Evolutionary conservation across 2,888 invertebrate species (phyloP).

Genomic region (Dynastes hyllus): DNA sequence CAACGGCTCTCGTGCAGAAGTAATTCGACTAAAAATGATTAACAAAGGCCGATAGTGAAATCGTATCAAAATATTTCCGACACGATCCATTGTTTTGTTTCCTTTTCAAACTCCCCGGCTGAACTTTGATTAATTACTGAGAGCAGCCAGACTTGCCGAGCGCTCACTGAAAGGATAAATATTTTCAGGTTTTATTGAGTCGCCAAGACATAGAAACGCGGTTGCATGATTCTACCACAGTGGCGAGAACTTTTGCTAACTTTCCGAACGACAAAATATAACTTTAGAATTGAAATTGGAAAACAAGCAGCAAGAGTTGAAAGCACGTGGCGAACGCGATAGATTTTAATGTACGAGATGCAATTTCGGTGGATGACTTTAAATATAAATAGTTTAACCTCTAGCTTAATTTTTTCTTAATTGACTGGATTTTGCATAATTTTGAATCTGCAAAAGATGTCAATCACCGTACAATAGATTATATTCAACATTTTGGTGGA

Average conservation of each 20-base stretch:
- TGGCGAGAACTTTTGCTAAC: conserved; percentile 37
- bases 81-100: conserved; percentile 56
- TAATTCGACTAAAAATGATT: conserved; percentile 53
- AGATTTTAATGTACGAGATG: too few species aligned
- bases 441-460: too few species aligned
- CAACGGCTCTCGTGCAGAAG: conserved; percentile 42
- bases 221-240: conserved; percentile 34
- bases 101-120: conserved; percentile 56
- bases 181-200: conserved; percentile 50
- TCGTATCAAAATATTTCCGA: conserved; percentile 56
- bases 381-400: background rate
- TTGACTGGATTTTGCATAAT: too few species aligned
- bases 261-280: conserved; percentile 31
- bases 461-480: too few species aligned
- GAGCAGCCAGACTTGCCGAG: conserved; percentile 53
- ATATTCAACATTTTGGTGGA: too few species aligned
- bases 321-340: conserved; percentile 5
- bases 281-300: conserved; percentile 35
- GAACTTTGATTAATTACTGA: conserved; percentile 59
- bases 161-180: conserved; percentile 55
- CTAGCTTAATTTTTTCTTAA: too few species aligned
- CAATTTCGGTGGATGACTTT: background rate
- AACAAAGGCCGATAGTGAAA: conserved; percentile 57
- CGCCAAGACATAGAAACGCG: conserved; percentile 38
- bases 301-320: background rate